Percentiles rank a stretch among this genome's conserved stretches.
Conservation (phyloP, 2,888 invertebrate species). For the Busseola fusca region DNA sequence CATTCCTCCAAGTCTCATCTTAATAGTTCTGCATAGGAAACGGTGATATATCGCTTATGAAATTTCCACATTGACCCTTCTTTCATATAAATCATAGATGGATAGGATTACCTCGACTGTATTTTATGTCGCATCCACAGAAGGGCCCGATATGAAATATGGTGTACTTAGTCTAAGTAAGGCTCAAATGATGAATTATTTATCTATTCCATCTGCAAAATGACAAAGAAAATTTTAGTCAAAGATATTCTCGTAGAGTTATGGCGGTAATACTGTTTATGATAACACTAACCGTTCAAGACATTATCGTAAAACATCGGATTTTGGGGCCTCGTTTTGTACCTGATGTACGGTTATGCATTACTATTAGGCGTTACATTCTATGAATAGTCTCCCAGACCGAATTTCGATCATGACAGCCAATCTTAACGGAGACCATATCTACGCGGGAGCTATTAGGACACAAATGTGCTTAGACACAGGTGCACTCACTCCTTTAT, state of each 20-base stretch:
- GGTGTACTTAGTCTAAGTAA: constrained; percentile 87
- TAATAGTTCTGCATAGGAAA: constrained; percentile 76
- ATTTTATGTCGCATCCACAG: constrained; percentile 86
- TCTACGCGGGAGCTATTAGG: not conserved
- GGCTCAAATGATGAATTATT: constrained; percentile 86
- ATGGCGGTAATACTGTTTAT: constrained; percentile 67
- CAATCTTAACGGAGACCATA: not conserved
- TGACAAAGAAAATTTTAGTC: constrained; percentile 76
- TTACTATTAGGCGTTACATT: constrained; percentile 33
- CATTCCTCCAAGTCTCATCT: constrained; percentile 54
- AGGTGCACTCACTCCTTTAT: not conserved
- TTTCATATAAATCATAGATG: constrained; percentile 85
- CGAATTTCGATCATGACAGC: not conserved
- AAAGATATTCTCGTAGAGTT: constrained; percentile 68
- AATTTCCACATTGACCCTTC: constrained; percentile 85
- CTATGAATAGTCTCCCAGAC: not conserved
- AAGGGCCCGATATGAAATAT: constrained; percentile 86
- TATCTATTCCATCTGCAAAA: constrained; percentile 81
- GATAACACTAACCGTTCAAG: constrained; percentile 56
- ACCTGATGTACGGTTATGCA: constrained; percentile 49
- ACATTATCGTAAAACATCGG: constrained; percentile 61
- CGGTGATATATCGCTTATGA: constrained; percentile 80
- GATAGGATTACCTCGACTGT: constrained; percentile 86
- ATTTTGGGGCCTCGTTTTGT: constrained; percentile 54
- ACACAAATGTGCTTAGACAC: not conserved